Evolutionary conservation across 30 jellyfish, hydroid and myxozoan species (phyloP).

Genomic region (Aurelia aurita complex sp. Pacific): DNA sequence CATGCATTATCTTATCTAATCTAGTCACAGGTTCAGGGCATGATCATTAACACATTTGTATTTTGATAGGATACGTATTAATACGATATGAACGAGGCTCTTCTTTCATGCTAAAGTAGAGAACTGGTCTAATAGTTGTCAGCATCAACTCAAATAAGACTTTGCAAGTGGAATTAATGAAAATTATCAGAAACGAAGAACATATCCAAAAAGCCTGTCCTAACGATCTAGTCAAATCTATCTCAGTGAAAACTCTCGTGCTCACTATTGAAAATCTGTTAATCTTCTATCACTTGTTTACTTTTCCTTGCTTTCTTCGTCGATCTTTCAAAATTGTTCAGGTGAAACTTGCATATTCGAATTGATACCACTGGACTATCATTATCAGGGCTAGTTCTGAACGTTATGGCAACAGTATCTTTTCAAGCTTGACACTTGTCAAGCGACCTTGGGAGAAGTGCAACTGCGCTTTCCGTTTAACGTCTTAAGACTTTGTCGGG

Average conservation of each 20-base stretch:
- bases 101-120: too few relatives aligned
- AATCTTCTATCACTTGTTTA: background rate
- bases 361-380: background rate
- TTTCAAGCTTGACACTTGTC: conserved; percentile 59
- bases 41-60: too few relatives aligned
- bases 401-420: conserved; percentile 16
- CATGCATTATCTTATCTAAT: too few relatives aligned
- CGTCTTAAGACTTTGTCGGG: conserved; percentile 47
- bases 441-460: conserved; percentile 43
- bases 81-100: too few relatives aligned
- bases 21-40: too few relatives aligned
- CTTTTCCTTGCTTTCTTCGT: background rate
- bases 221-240: too few relatives aligned
- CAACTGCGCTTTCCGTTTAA: conserved; percentile 55
- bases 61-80: too few relatives aligned
- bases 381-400: background rate
- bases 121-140: too few relatives aligned
- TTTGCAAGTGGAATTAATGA: too few relatives aligned
- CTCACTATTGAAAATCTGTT: conserved; percentile 1
- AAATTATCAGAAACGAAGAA: too few relatives aligned
- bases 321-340: background rate
- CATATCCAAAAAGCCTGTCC: too few relatives aligned
- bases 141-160: too few relatives aligned
- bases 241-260: background rate
- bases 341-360: background rate